These are phyloP conservation scores for Lepidotrigona ventralis DNA, from an alignment of 1,140 invertebrate genomes.

Conservation along the genomic window DNA sequence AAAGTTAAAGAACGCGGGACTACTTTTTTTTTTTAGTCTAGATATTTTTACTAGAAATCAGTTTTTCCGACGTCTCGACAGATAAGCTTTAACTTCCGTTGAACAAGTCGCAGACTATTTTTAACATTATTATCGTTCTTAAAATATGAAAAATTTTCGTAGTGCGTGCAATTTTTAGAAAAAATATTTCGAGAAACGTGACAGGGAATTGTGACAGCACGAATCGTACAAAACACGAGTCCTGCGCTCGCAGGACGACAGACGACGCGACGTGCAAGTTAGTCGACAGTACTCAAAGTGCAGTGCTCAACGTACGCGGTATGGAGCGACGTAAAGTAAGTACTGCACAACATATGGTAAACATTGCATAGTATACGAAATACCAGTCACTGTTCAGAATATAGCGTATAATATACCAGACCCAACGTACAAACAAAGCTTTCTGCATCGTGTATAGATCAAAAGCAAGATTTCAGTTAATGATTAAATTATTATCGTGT, in stretches of 20 bases:
- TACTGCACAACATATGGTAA: background rate
- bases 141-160: background rate
- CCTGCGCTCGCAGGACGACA: background rate
- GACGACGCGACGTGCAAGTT: background rate
- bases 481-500: background rate
- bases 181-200: too few species aligned
- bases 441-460: background rate
- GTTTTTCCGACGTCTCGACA: background rate
- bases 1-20: background rate
- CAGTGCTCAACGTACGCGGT: background rate
- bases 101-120: background rate
- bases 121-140: background rate
- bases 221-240: background rate
- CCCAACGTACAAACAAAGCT: background rate
- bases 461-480: background rate
- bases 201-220: background rate
- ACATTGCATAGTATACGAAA: conserved; percentile 21
- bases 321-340: background rate
- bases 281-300: conserved; percentile 5
- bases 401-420: background rate
- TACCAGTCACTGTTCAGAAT: background rate
- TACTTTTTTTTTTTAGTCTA: too few species aligned
- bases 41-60: background rate
- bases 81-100: background rate
- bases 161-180: background rate